A percentile compares a stretch with the other conserved stretches of the same genome.
Evolutionary conservation across 2,888 invertebrate species (phyloP).

Genomic region (Trichacis sp.): DNA sequence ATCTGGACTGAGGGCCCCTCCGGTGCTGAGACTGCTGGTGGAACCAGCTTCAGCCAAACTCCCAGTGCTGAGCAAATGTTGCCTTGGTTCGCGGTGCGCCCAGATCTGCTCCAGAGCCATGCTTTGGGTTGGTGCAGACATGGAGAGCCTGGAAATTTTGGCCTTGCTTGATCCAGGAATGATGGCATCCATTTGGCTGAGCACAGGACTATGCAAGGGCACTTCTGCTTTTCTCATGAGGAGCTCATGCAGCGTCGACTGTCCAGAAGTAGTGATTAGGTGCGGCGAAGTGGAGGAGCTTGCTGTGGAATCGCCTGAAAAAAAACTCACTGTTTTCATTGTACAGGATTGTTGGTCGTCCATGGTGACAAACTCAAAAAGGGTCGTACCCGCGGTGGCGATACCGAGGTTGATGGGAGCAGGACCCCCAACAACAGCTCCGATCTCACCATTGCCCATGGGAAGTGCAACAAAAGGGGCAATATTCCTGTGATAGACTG

Average conservation of each 20-base stretch:
- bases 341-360: too few relatives aligned
- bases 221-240: conserved; percentile 77
- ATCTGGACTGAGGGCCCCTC: conserved; percentile 86
- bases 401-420: conserved; percentile 64
- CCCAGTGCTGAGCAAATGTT: conserved; percentile 86
- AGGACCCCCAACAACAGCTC: conserved; percentile 58
- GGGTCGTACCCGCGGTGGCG: conserved; percentile 44
- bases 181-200: conserved; percentile 48
- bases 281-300: conserved; percentile 66
- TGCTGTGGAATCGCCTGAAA: conserved; percentile 62
- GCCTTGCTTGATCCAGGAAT: conserved; percentile 59
- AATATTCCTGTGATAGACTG: conserved; percentile 54
- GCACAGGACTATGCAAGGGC: conserved; percentile 58
- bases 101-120: conserved; percentile 85
- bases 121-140: conserved; percentile 86
- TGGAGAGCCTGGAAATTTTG: conserved; percentile 79
- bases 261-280: conserved; percentile 53
- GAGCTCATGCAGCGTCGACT: conserved; percentile 76
- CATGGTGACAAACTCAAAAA: background rate
- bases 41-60: conserved; percentile 86
- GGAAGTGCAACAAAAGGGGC: too few relatives aligned
- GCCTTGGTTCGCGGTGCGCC: conserved; percentile 88
- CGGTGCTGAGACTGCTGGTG: conserved; percentile 84
- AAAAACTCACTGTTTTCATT: background rate
- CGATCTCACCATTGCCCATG: conserved; percentile 55